These are phyloP conservation scores for Drosophila watanabei DNA, from an alignment of 1,140 invertebrate genomes.

Conservation along the genomic window DNA sequence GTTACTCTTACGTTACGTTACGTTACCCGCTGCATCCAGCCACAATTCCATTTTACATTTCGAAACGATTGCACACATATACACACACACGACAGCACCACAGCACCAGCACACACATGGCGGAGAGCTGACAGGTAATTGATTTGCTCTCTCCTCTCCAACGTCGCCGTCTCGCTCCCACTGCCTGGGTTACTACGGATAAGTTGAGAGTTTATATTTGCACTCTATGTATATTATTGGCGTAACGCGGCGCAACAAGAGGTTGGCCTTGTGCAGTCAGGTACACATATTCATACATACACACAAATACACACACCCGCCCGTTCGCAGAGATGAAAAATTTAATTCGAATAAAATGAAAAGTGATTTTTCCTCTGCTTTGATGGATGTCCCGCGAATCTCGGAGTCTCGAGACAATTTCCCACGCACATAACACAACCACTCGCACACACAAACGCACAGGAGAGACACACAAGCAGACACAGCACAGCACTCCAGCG, in stretches of 20 bases:
- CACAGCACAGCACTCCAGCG: constrained; percentile 13
- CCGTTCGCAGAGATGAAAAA: constrained; percentile 27
- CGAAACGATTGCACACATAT: constrained; percentile 21
- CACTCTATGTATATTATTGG: constrained; percentile 49
- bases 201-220: constrained; percentile 57
- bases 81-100: neutral
- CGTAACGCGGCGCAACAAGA: constrained; percentile 76
- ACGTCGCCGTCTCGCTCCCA: constrained; percentile 8
- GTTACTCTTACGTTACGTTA: constrained; percentile 19
- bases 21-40: constrained; percentile 27
- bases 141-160: constrained; percentile 41
- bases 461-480: constrained; percentile 6
- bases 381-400: constrained; percentile 27
- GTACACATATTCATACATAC: constrained; percentile 51
- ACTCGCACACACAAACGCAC: constrained; percentile 17
- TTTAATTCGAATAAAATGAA: constrained; percentile 44
- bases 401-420: constrained; percentile 34
- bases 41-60: constrained; percentile 47
- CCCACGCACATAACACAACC: constrained; percentile 30
- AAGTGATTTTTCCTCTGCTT: constrained; percentile 43
- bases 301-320: constrained; percentile 16
- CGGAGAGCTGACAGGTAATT: constrained; percentile 46
- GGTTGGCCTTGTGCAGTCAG: constrained; percentile 71
- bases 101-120: constrained; percentile 16
- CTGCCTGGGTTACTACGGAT: constrained; percentile 28